Evolutionary conservation across 92 coral and sea anemone species (phyloP).

Genomic region (Porites evermanni): DNA sequence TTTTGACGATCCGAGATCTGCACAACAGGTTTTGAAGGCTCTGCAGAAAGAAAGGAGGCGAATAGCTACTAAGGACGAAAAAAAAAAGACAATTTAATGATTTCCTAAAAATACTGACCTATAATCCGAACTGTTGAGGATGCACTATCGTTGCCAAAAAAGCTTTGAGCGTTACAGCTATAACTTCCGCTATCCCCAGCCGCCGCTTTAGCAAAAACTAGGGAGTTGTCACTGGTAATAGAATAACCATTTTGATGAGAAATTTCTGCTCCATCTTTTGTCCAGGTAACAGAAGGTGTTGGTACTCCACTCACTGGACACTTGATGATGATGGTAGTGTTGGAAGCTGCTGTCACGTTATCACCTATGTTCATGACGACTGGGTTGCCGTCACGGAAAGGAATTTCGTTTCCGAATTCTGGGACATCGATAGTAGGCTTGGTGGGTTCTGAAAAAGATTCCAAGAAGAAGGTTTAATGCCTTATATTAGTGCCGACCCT

Average conservation of each 20-base stretch:
- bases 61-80: background rate
- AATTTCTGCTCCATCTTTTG: constrained; percentile 53
- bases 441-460: constrained; percentile 45
- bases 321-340: constrained; percentile 59
- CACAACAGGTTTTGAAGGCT: constrained; percentile 36
- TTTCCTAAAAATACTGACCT: constrained; percentile 35
- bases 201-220: constrained; percentile 39
- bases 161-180: constrained; percentile 39
- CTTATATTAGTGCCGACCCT: no score
- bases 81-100: no score
- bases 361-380: constrained; percentile 71
- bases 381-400: constrained; percentile 50
- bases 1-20: constrained; percentile 13
- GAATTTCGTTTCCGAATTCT: constrained; percentile 42
- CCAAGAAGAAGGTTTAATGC: background rate
- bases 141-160: constrained; percentile 57
- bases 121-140: constrained; percentile 36
- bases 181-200: constrained; percentile 48
- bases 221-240: constrained; percentile 26
- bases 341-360: constrained; percentile 70
- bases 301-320: constrained; percentile 82
- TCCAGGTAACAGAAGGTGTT: constrained; percentile 77
- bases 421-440: constrained; percentile 34
- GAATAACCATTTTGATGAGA: background rate
- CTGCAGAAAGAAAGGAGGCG: background rate